Percentiles rank a stretch among this genome's conserved stretches.
These are phyloP conservation scores for Psilanteris sp. DNA, from an alignment of 1,140 invertebrate species.

Conservation along the genomic window DNA sequence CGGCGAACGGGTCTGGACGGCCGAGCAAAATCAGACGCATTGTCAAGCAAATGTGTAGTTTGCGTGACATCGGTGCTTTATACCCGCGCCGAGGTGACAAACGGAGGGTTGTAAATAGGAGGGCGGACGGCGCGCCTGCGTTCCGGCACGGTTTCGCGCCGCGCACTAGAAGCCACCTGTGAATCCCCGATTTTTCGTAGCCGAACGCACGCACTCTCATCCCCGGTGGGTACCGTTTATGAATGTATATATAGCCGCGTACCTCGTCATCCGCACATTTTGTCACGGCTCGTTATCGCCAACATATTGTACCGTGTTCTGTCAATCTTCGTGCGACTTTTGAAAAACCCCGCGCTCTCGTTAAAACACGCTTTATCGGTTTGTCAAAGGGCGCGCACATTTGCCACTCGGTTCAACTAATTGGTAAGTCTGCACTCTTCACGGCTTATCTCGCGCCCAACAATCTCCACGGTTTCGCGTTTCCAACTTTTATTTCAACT, in stretches of 20 bases:
- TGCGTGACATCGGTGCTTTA: slow-evolving; percentile 33
- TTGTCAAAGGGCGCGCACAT: slow-evolving; percentile 6
- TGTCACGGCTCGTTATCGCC: slow-evolving; percentile 58
- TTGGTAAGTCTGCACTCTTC: slow-evolving; percentile 18
- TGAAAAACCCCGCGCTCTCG: slow-evolving; percentile 6
- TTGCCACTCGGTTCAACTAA: slow-evolving; percentile 25
- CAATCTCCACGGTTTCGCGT: too few species aligned
- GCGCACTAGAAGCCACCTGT: slow-evolving; percentile 57
- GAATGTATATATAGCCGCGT: slow-evolving; percentile 60
- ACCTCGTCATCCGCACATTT: slow-evolving; percentile 60
- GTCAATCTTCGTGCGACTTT: slow-evolving; percentile 26
- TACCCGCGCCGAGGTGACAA: slow-evolving; percentile 31
- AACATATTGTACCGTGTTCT: slow-evolving; percentile 41
- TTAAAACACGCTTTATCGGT: neutral
- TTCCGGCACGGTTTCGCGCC: slow-evolving; percentile 26
- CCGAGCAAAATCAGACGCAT: slow-evolving; percentile 20
- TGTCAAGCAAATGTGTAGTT: slow-evolving; percentile 30
- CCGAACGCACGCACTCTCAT: slow-evolving; percentile 54
- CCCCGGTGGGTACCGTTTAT: slow-evolving; percentile 54
- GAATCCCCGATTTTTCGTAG: slow-evolving; percentile 59
- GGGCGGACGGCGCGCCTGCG: slow-evolving; percentile 43
- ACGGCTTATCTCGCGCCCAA: too few species aligned
- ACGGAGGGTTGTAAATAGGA: slow-evolving; percentile 25
- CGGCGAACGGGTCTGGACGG: neutral
- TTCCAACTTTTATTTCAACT: too few species aligned